Evolutionary conservation across 2,888 invertebrate species (phyloP).

Genomic region (Pterostichus madidus): DNA sequence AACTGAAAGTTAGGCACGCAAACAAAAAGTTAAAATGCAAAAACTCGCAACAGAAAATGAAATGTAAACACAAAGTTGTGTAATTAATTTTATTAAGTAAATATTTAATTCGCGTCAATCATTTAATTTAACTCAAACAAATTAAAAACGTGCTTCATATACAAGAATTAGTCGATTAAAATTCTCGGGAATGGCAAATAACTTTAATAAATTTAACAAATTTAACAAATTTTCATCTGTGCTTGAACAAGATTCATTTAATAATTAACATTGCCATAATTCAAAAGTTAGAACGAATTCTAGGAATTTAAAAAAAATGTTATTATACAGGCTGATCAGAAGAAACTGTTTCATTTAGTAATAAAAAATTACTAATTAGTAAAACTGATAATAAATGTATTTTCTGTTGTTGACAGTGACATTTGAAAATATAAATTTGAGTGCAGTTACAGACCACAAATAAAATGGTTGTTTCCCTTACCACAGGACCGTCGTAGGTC

Average conservation of each 20-base stretch:
- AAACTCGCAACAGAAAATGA: conserved; percentile 8
- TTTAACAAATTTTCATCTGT: neutral
- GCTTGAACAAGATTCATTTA: neutral
- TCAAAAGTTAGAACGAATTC: neutral
- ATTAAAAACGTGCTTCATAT: neutral
- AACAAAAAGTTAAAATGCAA: conserved; percentile 11
- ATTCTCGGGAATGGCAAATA: neutral
- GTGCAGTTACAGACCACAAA: too few relatives aligned
- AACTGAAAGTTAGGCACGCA: neutral
- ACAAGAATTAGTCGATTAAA: neutral
- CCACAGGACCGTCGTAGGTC: too few relatives aligned
- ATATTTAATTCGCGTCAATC: conserved; percentile 29
- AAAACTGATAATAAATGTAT: too few relatives aligned
- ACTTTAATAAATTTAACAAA: neutral
- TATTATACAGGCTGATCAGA: too few relatives aligned
- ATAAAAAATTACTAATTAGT: too few relatives aligned
- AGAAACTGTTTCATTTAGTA: too few relatives aligned
- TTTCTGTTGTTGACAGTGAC: too few relatives aligned
- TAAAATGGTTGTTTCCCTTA: too few relatives aligned
- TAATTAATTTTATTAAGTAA: conserved; percentile 27
- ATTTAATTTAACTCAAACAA: conserved; percentile 22
- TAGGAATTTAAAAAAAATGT: too few relatives aligned
- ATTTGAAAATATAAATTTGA: too few relatives aligned
- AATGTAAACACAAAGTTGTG: conserved; percentile 22
- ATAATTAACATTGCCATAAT: neutral